Evolutionary conservation across 2,888 invertebrate genomes (phyloP).

Genomic region (Adelognathus sp.): DNA sequence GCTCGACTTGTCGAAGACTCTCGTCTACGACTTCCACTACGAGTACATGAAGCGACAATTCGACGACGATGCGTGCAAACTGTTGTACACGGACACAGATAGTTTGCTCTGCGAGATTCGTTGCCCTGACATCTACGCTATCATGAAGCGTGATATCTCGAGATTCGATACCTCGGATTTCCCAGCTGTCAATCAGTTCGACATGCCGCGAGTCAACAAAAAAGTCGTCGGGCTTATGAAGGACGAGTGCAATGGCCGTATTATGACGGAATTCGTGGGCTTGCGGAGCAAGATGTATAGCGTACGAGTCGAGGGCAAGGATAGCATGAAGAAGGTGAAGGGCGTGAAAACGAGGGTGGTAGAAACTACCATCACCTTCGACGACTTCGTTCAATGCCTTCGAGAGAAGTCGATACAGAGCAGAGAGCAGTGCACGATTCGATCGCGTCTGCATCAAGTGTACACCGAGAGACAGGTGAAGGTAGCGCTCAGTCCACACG

Average conservation of each 20-base stretch:
- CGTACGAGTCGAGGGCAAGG: too few species aligned
- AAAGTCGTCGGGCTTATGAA: too few species aligned
- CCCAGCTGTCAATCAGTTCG: too few species aligned
- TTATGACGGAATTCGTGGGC: background rate
- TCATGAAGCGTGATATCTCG: slow-evolving; percentile 58
- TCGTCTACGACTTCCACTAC: slow-evolving; percentile 54
- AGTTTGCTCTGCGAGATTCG: slow-evolving; percentile 69
- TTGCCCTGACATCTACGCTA: slow-evolving; percentile 73
- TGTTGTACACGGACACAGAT: slow-evolving; percentile 71
- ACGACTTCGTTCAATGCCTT: slow-evolving; percentile 26
- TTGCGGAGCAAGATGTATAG: too few species aligned
- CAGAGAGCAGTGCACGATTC: background rate
- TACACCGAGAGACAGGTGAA: slow-evolving; percentile 40
- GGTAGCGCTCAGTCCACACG: slow-evolving; percentile 55
- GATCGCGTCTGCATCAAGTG: slow-evolving; percentile 14
- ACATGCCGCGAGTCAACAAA: too few species aligned
- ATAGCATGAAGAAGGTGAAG: too few species aligned
- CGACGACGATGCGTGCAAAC: slow-evolving; percentile 58
- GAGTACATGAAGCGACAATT: slow-evolving; percentile 25
- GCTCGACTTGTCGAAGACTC: slow-evolving; percentile 57
- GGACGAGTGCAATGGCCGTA: too few species aligned
- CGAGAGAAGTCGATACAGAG: background rate
- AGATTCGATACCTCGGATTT: too few species aligned
- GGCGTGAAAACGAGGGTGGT: too few species aligned
- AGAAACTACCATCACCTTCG: slow-evolving; percentile 33